Evolutionary conservation across 1,140 invertebrate genomes (phyloP), one percentile per base, ranked within the genome.

Genomic region (Aricia agestis): DNA sequence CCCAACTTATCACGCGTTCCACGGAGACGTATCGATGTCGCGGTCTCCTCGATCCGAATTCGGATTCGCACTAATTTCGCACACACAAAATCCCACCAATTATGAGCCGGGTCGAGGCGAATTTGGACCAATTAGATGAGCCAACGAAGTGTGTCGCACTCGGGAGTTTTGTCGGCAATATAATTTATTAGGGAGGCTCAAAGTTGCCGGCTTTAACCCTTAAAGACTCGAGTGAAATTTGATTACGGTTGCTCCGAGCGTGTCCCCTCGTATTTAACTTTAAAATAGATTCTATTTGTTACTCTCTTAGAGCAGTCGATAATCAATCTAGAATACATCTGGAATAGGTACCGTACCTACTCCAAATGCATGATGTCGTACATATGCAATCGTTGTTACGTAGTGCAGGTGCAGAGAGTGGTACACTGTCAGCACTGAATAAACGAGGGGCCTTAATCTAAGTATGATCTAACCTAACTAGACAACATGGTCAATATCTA

Each of bases 121-220:
- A 91, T 91, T 91, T 88, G 82, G 83, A 89, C 85, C 89, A 89
- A 89, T 89, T 91, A 89, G 87, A 86, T 86, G 83, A 89, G 82
- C 82, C 86, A 89, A 88, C 88, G 87, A 89, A 86, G 85, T 89
- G 84, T 87, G 84, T 87, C 87, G 84, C 79, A 82, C 83, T 87
- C 83, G 86, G 81, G 80, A 88, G 89, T 89, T 91, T 89, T 89
- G 87, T 86, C 86, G 82, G 83, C 89, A 89, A 91, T 89, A 91
- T 91, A 91, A 91, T 91, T 91, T 91, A 89, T 89, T 88, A 89
- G 87, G 87, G 82, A 80, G 81, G 83, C 85, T 84, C 84, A 82
- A 89, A 91, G 84, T 91, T 85, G 85, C 77, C 82, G 79, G 82
- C 81, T 87, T 81, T 78, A 87, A 87, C 87, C 87, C 86, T 91